These are phyloP conservation scores for Monoplex corrugatus DNA, from an alignment of 2,888 invertebrate genomes.

Conservation along the genomic window DNA sequence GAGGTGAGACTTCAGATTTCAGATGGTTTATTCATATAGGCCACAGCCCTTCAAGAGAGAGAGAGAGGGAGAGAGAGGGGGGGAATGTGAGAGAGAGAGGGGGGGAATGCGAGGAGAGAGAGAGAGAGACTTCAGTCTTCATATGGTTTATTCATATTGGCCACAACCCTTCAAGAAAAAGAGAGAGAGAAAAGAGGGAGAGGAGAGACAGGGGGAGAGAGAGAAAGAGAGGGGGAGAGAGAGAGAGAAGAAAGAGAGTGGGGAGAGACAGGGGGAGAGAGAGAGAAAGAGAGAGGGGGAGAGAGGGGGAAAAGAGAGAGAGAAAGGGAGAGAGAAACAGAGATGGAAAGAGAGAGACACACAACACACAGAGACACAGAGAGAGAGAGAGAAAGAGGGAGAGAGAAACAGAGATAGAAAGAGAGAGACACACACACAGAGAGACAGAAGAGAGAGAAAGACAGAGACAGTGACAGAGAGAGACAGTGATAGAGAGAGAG, in stretches of 20 bases:
- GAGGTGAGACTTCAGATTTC: neutral
- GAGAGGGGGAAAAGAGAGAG: neutral
- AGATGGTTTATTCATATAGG: too few species aligned
- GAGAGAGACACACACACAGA: neutral
- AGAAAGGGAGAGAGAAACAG: neutral
- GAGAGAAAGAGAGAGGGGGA: neutral
- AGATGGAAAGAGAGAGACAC: neutral
- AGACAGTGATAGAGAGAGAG: neutral
- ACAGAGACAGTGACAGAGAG: neutral
- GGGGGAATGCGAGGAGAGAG: neutral
- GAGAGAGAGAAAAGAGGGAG: too few species aligned
- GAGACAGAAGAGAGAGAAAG: neutral
- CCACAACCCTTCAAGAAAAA: neutral
- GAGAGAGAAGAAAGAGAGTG: neutral
- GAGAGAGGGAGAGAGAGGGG: neutral
- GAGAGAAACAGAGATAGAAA: neutral
- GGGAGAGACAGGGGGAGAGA: neutral
- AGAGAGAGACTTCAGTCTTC: neutral
- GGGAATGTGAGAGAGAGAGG: too few species aligned
- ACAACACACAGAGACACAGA: neutral
- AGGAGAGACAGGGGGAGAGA: neutral
- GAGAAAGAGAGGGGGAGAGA: neutral
- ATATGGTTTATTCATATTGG: too few species aligned
- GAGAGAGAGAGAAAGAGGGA: neutral
- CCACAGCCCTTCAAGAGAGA: neutral